Base-by-base conservation (phyloP, 2,888 invertebrate genomes). In the Dryocosmus kuriphilus region DNA sequence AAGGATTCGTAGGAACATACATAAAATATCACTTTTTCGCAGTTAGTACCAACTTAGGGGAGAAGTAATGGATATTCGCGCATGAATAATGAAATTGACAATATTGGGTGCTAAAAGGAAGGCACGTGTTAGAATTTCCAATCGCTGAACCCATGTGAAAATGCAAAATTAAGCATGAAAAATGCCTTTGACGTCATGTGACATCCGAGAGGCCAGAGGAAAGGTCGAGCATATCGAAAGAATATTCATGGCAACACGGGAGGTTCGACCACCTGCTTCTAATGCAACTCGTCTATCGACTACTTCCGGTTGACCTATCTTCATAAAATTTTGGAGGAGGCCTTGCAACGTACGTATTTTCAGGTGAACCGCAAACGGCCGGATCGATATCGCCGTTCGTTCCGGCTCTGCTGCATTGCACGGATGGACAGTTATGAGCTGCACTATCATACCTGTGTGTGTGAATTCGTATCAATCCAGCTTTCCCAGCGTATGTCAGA, bases 151-250 rank as follows among this genome's bases (percentile, higher is more conserved):
- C 71, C 7, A 6, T 32, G 30, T 51, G 14, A n/a, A 67, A 67
- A 67, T 67, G 30, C 24, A n/a, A 71, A 71, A 71, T 55, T 71
- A 55, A 71, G 51, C 71, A 71, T 71, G 71, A 71, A 55, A 55
- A 51, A 71, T 71, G 51, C 51, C 27, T 71, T 22, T 71, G 51
- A 71, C 32, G 51, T 55, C 71, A 30, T 14, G 27, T 30, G 71
- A 32, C 71, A 51, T 71, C 32, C 51, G 30, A 71, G 67, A 27
- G 46, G 30, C 27, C 16, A 27, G 41, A 30, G 19, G 51, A 71
- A 71, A 71, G 67, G 46, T 71, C 67, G 46, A 51, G 19, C 16
- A 30, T 41, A 41, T 19, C 27, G 27, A 51, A 71, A 71, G 51
- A 71, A 71, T 71, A 71, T 71, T 71, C 51, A 71, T 71, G 51